A percentile compares a stretch with the other conserved stretches of the same genome.
Evolutionary conservation across 2,797 vertebrate genomes (phyloP).

Genomic region (Triplophysa bombifrons): DNA sequence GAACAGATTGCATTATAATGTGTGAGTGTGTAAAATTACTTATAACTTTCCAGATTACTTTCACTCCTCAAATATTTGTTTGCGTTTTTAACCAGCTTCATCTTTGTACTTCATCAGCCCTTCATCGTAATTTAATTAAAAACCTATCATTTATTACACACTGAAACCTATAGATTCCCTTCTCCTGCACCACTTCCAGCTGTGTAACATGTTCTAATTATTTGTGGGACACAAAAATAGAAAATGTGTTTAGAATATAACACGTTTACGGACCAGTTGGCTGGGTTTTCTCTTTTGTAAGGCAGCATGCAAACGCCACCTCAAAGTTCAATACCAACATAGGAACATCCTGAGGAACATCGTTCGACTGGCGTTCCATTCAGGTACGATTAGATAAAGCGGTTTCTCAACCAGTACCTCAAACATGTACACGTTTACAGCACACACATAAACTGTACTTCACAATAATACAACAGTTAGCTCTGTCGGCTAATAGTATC

Average conservation of each 20-base stretch:
- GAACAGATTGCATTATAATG: neutral
- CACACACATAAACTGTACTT: neutral
- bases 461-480: neutral
- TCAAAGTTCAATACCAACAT: slow-evolving; percentile 11
- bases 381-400: neutral
- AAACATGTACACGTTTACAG: neutral
- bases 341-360: slow-evolving; percentile 5
- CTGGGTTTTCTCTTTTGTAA: neutral
- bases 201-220: slow-evolving; percentile 6
- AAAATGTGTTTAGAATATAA: slow-evolving; percentile 20
- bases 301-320: slow-evolving; percentile 2
- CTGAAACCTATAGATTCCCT: neutral
- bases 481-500: neutral
- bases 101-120: neutral
- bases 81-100: neutral
- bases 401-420: neutral
- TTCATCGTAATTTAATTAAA: no score
- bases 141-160: neutral
- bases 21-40: neutral
- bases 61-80: neutral
- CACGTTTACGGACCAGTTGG: neutral
- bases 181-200: slow-evolving; percentile 3
- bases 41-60: neutral
- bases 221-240: neutral
- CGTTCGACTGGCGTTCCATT: neutral